Percentiles rank a stretch among this genome's conserved stretches.
phyloP scores from a whole-genome alignment of 1,140 invertebrate genomes.

The Drosophila micromelanica region DNA sequence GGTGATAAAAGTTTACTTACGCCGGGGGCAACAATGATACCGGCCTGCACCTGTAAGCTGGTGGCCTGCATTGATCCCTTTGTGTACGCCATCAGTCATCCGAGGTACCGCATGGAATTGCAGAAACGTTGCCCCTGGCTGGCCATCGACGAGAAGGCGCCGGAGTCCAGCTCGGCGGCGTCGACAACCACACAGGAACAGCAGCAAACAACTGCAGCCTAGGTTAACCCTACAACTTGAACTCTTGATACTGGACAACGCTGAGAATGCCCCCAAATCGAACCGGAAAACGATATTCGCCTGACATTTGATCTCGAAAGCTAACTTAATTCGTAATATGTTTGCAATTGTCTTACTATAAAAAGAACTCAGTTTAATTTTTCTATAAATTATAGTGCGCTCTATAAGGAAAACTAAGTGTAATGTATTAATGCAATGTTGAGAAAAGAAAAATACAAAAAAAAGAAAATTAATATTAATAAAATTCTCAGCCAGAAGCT shows the following conservation, averaged over 20 bases:
- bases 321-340: conserved; percentile 24
- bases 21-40: conserved; percentile 93
- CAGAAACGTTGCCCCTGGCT: conserved; percentile 87
- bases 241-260: conserved; percentile 6
- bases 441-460: conserved; percentile 23
- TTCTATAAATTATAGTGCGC: conserved; percentile 22
- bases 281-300: conserved; percentile 13
- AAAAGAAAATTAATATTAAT: conserved; percentile 22
- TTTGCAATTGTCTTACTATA: conserved; percentile 27
- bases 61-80: conserved; percentile 95
- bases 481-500: conserved; percentile 24
- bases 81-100: conserved; percentile 94
- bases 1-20: conserved; percentile 91
- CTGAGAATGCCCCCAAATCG: neutral
- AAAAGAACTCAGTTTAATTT: conserved; percentile 4
- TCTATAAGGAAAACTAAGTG: neutral
- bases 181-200: conserved; percentile 66
- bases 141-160: conserved; percentile 86
- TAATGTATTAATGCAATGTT: conserved; percentile 26
- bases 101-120: conserved; percentile 89
- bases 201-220: conserved; percentile 52
- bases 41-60: conserved; percentile 91
- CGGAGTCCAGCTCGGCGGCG: conserved; percentile 76
- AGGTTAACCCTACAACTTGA: neutral
- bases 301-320: neutral